phyloP scores from a whole-genome alignment of 2,888 invertebrate genomes.

The Silvanus unidentatus region DNA sequence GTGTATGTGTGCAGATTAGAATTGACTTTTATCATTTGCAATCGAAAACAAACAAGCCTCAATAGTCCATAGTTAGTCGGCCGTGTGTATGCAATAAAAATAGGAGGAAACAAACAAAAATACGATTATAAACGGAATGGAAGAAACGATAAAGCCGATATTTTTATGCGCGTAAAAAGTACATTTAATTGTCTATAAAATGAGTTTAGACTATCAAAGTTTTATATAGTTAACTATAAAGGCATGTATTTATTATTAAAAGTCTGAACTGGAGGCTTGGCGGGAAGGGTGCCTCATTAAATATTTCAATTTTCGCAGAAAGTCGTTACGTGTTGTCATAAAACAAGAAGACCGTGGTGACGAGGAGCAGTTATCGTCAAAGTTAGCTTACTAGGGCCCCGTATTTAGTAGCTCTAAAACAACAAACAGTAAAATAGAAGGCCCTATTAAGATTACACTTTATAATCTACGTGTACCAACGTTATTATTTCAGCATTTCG shows the following conservation, averaged over 20 bases:
- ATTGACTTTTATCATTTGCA: no score
- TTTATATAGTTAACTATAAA: constrained; percentile 14
- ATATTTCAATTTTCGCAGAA: constrained; percentile 38
- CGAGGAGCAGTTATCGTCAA: constrained; percentile 29
- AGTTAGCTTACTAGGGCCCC: constrained; percentile 18
- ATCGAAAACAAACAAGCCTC: no score
- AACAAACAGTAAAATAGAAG: constrained; percentile 30
- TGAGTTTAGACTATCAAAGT: constrained; percentile 10
- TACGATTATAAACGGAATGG: no score
- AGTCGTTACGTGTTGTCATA: constrained; percentile 33
- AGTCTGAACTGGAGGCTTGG: constrained; percentile 17
- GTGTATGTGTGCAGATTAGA: no score
- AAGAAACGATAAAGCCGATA: not conserved
- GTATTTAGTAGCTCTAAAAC: constrained; percentile 31
- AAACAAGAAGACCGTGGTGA: constrained; percentile 32
- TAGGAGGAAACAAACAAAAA: no score
- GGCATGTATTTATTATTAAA: constrained; percentile 26
- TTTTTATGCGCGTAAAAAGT: not conserved
- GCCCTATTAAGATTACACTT: constrained; percentile 32
- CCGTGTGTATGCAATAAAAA: no score
- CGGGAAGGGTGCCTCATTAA: constrained; percentile 28
- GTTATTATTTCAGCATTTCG: constrained; percentile 25
- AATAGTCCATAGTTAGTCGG: no score
- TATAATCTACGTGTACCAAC: constrained; percentile 29
- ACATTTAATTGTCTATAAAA: constrained; percentile 10